A percentile compares a stretch with the other conserved stretches of the same genome.
Evolutionary conservation across 2,888 invertebrate species (phyloP).

Genomic region (Rhingia rostrata): DNA sequence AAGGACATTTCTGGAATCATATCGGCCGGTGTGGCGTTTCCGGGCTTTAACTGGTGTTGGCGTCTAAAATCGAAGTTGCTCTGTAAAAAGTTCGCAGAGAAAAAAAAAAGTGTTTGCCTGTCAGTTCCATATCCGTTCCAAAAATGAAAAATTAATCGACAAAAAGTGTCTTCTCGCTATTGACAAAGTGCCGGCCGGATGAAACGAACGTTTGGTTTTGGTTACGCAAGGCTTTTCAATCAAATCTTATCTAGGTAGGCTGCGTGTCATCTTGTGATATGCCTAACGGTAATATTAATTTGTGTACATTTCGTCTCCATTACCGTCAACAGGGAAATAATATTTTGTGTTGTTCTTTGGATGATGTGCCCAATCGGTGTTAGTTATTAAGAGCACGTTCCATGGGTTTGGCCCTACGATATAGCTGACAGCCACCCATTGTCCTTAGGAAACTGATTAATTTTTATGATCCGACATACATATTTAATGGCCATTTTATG

Average conservation of each 20-base stretch:
- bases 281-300: not conserved
- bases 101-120: conserved; percentile 32
- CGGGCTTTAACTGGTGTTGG: conserved; percentile 22
- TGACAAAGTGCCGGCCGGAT: not conserved
- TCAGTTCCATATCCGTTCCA: conserved; percentile 38
- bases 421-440: not conserved
- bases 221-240: conserved; percentile 46
- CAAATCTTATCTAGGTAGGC: conserved; percentile 39
- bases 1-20: conserved; percentile 35
- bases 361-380: not conserved
- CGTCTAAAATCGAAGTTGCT: conserved; percentile 31
- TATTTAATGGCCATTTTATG: conserved; percentile 65
- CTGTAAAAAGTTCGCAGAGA: conserved; percentile 5
- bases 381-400: conserved; percentile 18
- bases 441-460: conserved; percentile 40
- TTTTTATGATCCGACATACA: conserved; percentile 45
- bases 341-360: conserved; percentile 17
- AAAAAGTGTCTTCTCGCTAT: not conserved
- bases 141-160: conserved; percentile 11
- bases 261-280: conserved; percentile 46
- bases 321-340: not conserved
- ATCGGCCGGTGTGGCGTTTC: conserved; percentile 22
- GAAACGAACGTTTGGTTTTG: not conserved
- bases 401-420: conserved; percentile 32
- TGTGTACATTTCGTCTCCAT: not conserved